Evolutionary conservation across 2,888 invertebrate species (phyloP), one percentile per base, ranked within the genome.

Genomic region (Hoplodrina ambigua): DNA sequence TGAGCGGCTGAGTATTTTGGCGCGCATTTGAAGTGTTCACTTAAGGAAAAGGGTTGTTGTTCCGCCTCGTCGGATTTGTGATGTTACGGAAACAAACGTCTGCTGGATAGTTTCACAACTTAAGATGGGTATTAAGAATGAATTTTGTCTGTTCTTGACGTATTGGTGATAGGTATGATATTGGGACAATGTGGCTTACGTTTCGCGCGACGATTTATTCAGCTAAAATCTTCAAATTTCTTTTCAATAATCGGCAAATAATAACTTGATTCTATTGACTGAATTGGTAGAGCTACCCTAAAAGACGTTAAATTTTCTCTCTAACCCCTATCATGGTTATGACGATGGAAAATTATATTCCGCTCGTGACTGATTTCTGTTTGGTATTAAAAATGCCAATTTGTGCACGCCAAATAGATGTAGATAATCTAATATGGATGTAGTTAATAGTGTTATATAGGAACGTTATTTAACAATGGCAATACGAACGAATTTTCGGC

Each of bases 361-460:
- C 84, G 60, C 57, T 78, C 57, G 69, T 63, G 72, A 80, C 83
- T 84, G 78, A 74, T 72, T 64, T 70, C 67, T 65, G 64, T 78
- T 82, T 78, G 85, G 82, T 75, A 83, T 78, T 83, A 10, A 60
- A 71, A 78, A 82, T 72, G 84, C 74, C 84, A 70, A 60, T 65
- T 73, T 78, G 67, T 83, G 82, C 74, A 81, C 72, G 75, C 72
- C 82, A 78, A 82, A 74, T 82, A 81, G 82, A 55, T 70, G 59
- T 83, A 80, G 83, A 72, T 81, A 72, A 56, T 58, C 53, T 69
- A 60, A 69, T 69, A 67, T 46, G 49, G 41, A 53, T 56, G 59
- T 78, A 70, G 63, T 56, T 55, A 54, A 61, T 78, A 64, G 63
- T 76, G 65, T 53, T 76, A 15, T 54, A 50, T n/a, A 54, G 52